Evolutionary conservation across 2,888 invertebrate genomes (phyloP).

Genomic region (Clostera curtula): DNA sequence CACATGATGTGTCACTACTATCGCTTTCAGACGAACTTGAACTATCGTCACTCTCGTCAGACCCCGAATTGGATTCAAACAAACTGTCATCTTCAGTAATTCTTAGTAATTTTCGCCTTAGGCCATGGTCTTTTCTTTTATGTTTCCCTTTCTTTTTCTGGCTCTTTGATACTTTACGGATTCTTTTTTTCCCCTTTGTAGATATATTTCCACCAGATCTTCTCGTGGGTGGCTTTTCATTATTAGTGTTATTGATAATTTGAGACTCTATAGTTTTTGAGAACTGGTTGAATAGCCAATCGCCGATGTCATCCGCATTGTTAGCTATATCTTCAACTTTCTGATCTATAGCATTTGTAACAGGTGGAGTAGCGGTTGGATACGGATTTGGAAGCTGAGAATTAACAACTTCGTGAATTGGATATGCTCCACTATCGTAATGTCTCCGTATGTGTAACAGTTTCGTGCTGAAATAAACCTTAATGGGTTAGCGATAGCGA

Average conservation of each 20-base stretch:
- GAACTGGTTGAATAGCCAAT: constrained; percentile 66
- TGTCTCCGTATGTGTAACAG: constrained; percentile 38
- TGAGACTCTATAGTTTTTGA: constrained; percentile 63
- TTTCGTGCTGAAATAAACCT: constrained; percentile 40
- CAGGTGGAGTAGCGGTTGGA: constrained; percentile 22
- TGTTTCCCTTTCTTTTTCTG: constrained; percentile 22
- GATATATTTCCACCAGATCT: constrained; percentile 28
- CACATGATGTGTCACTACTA: constrained; percentile 7
- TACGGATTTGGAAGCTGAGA: constrained; percentile 11
- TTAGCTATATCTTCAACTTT: constrained; percentile 42
- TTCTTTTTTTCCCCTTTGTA: constrained; percentile 20
- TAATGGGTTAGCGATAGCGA: neutral
- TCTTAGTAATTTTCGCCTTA: constrained; percentile 43
- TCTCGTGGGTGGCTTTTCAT: constrained; percentile 31
- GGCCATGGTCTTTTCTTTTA: constrained; percentile 28
- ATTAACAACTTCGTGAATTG: constrained; percentile 13
- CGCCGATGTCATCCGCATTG: constrained; percentile 53
- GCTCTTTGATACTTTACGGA: too few relatives aligned
- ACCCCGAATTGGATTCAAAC: constrained; percentile 38
- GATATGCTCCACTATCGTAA: constrained; percentile 29
- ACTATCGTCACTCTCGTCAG: constrained; percentile 18
- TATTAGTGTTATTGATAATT: constrained; percentile 51
- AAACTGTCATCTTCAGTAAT: constrained; percentile 58
- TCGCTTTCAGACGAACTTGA: constrained; percentile 19
- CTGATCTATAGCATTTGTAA: constrained; percentile 23